Conservation (phyloP, 1,140 invertebrate genomes). For the Stratiolaelaps scimitus region DNA sequence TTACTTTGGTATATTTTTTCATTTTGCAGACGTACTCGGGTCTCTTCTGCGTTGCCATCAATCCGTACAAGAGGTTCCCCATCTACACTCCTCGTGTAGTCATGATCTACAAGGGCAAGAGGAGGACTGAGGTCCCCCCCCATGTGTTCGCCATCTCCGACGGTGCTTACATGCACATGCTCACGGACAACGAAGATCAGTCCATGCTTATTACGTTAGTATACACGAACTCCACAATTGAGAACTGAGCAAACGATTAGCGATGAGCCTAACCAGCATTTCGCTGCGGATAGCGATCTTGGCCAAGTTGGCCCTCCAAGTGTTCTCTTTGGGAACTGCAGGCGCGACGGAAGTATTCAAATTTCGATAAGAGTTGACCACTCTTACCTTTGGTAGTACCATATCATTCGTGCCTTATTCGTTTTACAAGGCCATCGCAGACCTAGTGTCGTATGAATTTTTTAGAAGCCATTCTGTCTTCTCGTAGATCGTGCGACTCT, state of each 20-base stretch:
- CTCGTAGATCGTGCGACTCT: too few species aligned
- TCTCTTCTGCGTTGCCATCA: constrained; percentile 98
- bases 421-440: not conserved
- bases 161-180: constrained; percentile 97
- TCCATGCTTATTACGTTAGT: constrained; percentile 40
- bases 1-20: constrained; percentile 20
- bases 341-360: too few species aligned
- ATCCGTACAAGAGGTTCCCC: constrained; percentile 97
- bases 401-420: too few species aligned
- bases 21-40: constrained; percentile 87
- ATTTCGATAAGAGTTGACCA: too few species aligned
- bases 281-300: not conserved
- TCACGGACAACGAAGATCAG: constrained; percentile 49
- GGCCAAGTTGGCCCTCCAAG: not conserved
- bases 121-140: constrained; percentile 96
- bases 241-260: not conserved
- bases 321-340: too few species aligned
- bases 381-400: too few species aligned
- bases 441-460: not conserved
- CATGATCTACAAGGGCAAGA: constrained; percentile 93
- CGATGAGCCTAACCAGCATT: not conserved
- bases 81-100: constrained; percentile 93
- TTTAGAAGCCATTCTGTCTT: too few species aligned
- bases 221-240: not conserved
- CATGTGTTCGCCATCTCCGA: constrained; percentile 99